These are phyloP conservation scores for Zapornia atra DNA, from an alignment of 2,113 vertebrate genomes.

Conservation along the genomic window DNA sequence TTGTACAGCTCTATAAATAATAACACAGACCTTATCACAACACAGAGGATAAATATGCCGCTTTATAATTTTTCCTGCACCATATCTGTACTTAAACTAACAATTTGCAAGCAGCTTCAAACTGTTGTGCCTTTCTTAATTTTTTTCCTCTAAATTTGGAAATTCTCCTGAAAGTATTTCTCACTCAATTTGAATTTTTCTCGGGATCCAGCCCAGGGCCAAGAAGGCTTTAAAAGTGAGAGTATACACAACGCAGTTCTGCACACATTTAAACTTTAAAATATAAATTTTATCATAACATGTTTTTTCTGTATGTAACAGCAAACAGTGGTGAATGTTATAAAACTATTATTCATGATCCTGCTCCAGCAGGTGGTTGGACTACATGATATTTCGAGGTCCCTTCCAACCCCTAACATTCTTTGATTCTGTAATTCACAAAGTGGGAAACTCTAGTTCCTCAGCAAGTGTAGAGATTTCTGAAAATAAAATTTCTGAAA, in stretches of 20 bases:
- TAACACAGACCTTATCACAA: neutral
- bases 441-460: too few relatives aligned
- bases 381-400: too few relatives aligned
- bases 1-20: neutral
- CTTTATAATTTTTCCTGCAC: neutral
- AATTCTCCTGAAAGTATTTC: neutral
- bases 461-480: too few relatives aligned
- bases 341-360: neutral
- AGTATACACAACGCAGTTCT: neutral
- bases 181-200: neutral
- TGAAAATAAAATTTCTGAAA: too few relatives aligned
- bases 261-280: neutral
- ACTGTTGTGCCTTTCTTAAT: neutral
- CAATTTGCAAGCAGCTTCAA: neutral
- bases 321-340: neutral
- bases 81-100: neutral
- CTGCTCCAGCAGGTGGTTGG: too few relatives aligned
- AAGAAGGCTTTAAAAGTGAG: neutral
- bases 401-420: too few relatives aligned
- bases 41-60: neutral
- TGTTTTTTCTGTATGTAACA: neutral
- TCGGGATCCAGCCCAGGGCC: neutral
- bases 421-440: too few relatives aligned
- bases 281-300: neutral
- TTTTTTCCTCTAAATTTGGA: neutral